Base-by-base conservation (phyloP, 1,140 invertebrate genomes). In the Sycobia sp. region DNA sequence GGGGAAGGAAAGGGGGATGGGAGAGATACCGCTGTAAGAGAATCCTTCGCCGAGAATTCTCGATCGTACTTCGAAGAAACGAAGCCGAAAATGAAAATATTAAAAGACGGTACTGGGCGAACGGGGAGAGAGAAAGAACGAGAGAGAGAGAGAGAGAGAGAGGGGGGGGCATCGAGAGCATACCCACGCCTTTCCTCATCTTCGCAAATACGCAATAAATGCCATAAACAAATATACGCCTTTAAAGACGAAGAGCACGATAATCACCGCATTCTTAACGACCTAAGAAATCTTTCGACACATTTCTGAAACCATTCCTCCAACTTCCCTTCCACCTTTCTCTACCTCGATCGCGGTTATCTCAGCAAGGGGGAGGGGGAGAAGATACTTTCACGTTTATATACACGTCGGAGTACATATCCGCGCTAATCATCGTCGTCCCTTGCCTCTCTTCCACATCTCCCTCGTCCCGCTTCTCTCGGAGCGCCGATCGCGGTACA, bases 301-400 rank as follows among this genome's bases (percentile, higher is more conserved):
- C 57, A 60, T 60, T 51, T 60, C 38, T 60, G 46, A 50, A 60
- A 43, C 57, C 36, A 49, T 60, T 60, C 57, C 46, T 51, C 34
- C 32, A 18, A 18, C 54, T 43, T 29, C 18, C 20, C 22, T 14
- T 23, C 11, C 9, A n/a, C 29, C 47, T 32, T 32, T 50, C 64
- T 44, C 36, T 34, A 46, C 43, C 53, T 16, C 51, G 41, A 61
- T 53, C 46, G 51, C 54, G 47, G 62, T 47, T 47, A 57, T 57
- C 55, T 57, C 55, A 43, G 18, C 43, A 10, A 43, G 20, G 16
- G 18, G 10, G 8, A 29, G 14, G 14, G 62, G 65, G 60, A 58
- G 63, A 66, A 66, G 69, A 61, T 67, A 58, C 67, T 67, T 63
- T 57, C 67, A 67, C 57, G 38, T 49, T 58, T 58, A 58, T 58